These are phyloP conservation scores for Andricus quercusramuli DNA, from an alignment of 2,888 invertebrate species.

Conservation along the genomic window DNA sequence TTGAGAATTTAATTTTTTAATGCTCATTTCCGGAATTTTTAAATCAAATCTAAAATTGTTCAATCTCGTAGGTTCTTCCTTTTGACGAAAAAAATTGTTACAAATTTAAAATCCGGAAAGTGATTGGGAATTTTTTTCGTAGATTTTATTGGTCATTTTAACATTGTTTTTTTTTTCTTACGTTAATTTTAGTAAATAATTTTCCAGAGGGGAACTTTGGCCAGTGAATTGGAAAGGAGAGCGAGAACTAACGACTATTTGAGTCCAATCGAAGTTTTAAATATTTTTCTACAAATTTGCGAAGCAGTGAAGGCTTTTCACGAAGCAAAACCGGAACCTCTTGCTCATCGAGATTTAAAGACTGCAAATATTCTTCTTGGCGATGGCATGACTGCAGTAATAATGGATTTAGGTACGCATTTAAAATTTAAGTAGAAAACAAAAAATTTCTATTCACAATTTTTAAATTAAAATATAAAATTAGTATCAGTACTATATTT, in stretches of 20 bases:
- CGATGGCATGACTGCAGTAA: constrained; percentile 85
- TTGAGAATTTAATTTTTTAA: too few species aligned
- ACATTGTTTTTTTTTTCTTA: neutral
- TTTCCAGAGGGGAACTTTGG: constrained; percentile 85
- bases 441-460: too few species aligned
- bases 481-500: too few species aligned
- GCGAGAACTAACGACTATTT: constrained; percentile 82
- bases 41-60: too few species aligned
- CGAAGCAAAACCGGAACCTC: constrained; percentile 85
- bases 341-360: constrained; percentile 92
- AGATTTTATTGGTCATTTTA: neutral
- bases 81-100: too few species aligned
- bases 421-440: neutral
- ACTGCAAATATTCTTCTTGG: constrained; percentile 90
- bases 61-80: too few species aligned
- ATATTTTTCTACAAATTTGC: constrained; percentile 87
- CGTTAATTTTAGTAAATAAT: neutral
- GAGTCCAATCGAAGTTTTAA: constrained; percentile 83
- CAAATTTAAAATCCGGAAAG: too few species aligned
- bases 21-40: too few species aligned
- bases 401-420: constrained; percentile 88
- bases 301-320: constrained; percentile 88
- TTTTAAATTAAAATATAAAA: too few species aligned
- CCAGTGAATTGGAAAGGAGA: constrained; percentile 84
- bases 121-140: too few species aligned